Conservation (phyloP, 1,140 invertebrate species). For the Vanessa tameamea region DNA sequence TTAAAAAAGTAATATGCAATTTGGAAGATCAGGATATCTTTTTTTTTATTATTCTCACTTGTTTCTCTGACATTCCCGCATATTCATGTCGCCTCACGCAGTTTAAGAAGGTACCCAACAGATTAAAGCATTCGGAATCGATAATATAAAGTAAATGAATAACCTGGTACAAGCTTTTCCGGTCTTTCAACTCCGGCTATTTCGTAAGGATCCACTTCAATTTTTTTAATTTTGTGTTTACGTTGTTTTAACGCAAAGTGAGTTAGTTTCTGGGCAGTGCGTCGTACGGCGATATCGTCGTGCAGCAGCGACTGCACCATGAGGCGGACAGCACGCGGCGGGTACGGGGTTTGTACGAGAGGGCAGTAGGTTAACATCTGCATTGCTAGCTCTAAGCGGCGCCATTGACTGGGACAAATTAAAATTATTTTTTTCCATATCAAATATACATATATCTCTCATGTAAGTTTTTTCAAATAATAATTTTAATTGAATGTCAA, state of each 20-base stretch:
- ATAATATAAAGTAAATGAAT: background rate
- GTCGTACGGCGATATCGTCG: conserved; percentile 88
- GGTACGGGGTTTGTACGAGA: conserved; percentile 85
- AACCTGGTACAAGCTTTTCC: conserved; percentile 62
- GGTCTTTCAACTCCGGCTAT: conserved; percentile 57
- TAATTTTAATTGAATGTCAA: too few species aligned
- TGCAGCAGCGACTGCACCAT: conserved; percentile 86
- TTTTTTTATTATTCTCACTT: too few species aligned
- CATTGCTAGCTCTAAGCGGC: conserved; percentile 88
- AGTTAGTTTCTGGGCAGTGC: conserved; percentile 84
- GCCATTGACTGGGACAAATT: conserved; percentile 86
- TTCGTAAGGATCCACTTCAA: conserved; percentile 80
- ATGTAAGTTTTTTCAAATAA: too few species aligned
- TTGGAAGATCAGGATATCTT: too few species aligned
- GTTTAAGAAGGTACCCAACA: too few species aligned
- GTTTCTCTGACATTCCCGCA: too few species aligned
- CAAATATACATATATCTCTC: too few species aligned
- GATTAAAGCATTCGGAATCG: background rate
- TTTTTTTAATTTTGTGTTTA: conserved; percentile 86
- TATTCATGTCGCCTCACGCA: too few species aligned
- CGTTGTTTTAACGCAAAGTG: conserved; percentile 88
- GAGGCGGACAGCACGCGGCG: conserved; percentile 83
- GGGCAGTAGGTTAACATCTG: conserved; percentile 86
- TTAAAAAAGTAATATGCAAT: too few species aligned
- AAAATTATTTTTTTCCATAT: too few species aligned